A percentile compares a stretch with the other conserved stretches of the same genome.
Conservation (phyloP, 2,888 invertebrate genomes). For the Polymixis flavicincta region DNA sequence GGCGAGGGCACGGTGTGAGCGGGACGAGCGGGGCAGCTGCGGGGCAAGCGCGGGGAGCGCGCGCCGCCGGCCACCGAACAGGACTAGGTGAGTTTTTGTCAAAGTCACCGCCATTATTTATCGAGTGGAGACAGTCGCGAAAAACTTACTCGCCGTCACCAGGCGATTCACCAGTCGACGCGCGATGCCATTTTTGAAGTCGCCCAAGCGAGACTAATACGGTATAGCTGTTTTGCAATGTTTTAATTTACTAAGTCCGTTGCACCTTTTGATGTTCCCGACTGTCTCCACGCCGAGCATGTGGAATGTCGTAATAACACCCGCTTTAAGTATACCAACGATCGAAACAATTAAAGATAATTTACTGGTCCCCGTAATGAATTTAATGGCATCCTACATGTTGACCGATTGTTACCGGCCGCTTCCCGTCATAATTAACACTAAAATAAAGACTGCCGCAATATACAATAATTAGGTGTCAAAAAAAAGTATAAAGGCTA, state of each 20-base stretch:
- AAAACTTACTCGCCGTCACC: slow-evolving; percentile 88
- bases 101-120: slow-evolving; percentile 90
- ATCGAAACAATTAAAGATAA: slow-evolving; percentile 63
- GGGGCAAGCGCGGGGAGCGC: slow-evolving; percentile 77
- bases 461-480: slow-evolving; percentile 64
- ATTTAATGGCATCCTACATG: slow-evolving; percentile 63
- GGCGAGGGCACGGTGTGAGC: slow-evolving; percentile 65
- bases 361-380: slow-evolving; percentile 59
- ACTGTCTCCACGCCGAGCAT: slow-evolving; percentile 79
- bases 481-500: slow-evolving; percentile 65
- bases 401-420: slow-evolving; percentile 57
- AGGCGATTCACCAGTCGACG: slow-evolving; percentile 66
- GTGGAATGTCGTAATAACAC: slow-evolving; percentile 71
- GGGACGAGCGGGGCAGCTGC: slow-evolving; percentile 64
- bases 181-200: slow-evolving; percentile 89
- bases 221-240: slow-evolving; percentile 86
- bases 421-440: slow-evolving; percentile 61
- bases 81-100: slow-evolving; percentile 91
- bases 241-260: slow-evolving; percentile 86
- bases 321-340: slow-evolving; percentile 49
- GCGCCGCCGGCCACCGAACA: slow-evolving; percentile 89
- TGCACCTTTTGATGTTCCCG: slow-evolving; percentile 83
- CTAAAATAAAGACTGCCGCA: slow-evolving; percentile 60
- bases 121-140: slow-evolving; percentile 90
- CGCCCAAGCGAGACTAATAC: slow-evolving; percentile 84